Evolutionary conservation across 2,888 invertebrate genomes (phyloP), one percentile per base, ranked within the genome.

Genomic region (Trachelus troglodyta): DNA sequence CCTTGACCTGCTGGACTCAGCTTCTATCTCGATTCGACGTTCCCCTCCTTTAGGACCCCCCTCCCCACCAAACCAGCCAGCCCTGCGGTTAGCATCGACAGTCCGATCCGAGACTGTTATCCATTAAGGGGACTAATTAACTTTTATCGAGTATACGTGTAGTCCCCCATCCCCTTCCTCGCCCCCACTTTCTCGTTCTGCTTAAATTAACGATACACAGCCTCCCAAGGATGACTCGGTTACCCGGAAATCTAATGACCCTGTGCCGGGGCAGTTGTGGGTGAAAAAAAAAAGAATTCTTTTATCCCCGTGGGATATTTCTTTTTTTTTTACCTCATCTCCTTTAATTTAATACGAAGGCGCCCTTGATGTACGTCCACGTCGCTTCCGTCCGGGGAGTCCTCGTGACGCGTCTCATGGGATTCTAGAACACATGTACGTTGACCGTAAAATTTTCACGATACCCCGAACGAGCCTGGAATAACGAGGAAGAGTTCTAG

Each of bases 31-130:
- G 12, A 71, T 33, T 33, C 23, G n/a, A n/a, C 69, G 6, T 31
- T n/a, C 1, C 33, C 11, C 15, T 0, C 6, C 15, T 23, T 12
- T 3, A 1, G 4, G 4, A 12, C 12, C 1, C 1, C 9, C 23
- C 23, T 9, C 56, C 6, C 23, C 2, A 0, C 6, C 15, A 6
- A 6, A 23, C 56, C 15, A 9, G 23, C 2, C 23, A 2, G 23
- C 6, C 56, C 56, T 23, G 56, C 56, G 56, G 56, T 56, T 56
- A 23, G 56, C 23, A 56, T 56, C 56, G 56, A 56, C 56, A 23
- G 56, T 56, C 56, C 23, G 6, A 23, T 56, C 56, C 56, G 56
- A 23, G 56, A 56, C 23, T 23, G 56, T 56, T 56, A 56, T 56
- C 56, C 56, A 56, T 56, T 56, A 56, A 56, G 23, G 23, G 40